A percentile compares a stretch with the other conserved stretches of the same genome.
Evolutionary conservation across 2,888 invertebrate species (phyloP).

Genomic region (Darwinula stevensoni): DNA sequence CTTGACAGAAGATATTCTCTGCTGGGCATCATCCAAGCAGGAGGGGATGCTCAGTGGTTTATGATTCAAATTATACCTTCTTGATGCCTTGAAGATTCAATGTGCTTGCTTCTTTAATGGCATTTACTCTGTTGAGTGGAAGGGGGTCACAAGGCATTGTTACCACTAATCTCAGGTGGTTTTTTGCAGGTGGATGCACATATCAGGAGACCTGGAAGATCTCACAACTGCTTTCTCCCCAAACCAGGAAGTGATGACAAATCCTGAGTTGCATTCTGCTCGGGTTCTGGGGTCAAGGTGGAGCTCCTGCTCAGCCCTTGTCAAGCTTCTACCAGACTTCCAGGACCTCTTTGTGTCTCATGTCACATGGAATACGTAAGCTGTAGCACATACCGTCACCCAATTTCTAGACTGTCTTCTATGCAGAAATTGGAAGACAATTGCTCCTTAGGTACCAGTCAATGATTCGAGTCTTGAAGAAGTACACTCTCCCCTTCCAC

Average conservation of each 20-base stretch:
- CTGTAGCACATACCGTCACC: not conserved
- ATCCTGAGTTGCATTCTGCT: not conserved
- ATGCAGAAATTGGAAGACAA: not conserved
- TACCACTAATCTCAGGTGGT: no score
- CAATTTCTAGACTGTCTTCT: not conserved
- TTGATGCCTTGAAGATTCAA: no score
- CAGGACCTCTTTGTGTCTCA: conserved; percentile 38
- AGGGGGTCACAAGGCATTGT: no score
- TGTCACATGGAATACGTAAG: conserved; percentile 31
- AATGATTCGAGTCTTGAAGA: conserved; percentile 57
- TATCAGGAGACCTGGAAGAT: conserved; percentile 40
- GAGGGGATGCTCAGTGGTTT: no score
- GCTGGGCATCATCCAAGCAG: no score
- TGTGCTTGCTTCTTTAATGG: no score
- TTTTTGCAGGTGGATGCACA: conserved; percentile 31
- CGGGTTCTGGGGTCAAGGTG: not conserved
- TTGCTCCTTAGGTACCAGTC: conserved; percentile 30
- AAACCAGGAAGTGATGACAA: not conserved
- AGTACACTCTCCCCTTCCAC: conserved; percentile 48
- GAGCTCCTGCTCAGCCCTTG: conserved; percentile 32
- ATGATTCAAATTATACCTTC: no score
- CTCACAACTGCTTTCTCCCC: conserved; percentile 19
- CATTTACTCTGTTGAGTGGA: no score
- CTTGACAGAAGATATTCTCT: conserved; percentile 1
- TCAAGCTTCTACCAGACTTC: conserved; percentile 28